Conservation (phyloP, 2,797 vertebrate genomes). For the Pelodytes ibericus region DNA sequence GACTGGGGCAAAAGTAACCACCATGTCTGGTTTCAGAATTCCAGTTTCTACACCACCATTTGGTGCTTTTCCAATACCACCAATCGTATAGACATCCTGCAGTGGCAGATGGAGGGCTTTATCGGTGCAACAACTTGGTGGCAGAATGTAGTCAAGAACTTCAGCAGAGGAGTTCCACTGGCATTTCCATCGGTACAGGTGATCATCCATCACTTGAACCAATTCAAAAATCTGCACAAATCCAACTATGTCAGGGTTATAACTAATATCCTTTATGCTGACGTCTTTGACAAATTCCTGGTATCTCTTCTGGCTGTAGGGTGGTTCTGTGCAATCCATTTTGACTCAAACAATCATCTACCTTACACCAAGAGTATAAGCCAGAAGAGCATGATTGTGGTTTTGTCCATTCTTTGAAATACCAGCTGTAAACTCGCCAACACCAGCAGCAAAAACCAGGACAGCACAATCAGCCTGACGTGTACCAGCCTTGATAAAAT, state of each 20-base stretch:
- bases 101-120: no score
- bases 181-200: conserved; percentile 86
- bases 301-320: conserved; percentile 92
- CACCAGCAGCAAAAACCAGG: conserved; percentile 91
- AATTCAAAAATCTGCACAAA: conserved; percentile 91
- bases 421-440: conserved; percentile 93
- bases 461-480: no score
- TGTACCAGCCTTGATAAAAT: conserved; percentile 93
- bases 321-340: conserved; percentile 95
- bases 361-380: conserved; percentile 94
- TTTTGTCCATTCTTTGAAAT: conserved; percentile 97
- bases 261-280: conserved; percentile 94
- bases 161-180: conserved; percentile 90
- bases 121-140: conserved; percentile 89
- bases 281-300: conserved; percentile 96
- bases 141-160: conserved; percentile 89
- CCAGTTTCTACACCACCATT: conserved; percentile 90
- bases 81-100: conserved; percentile 94
- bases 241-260: conserved; percentile 90
- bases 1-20: no score
- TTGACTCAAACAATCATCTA: conserved; percentile 93
- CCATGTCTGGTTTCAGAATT: conserved; percentile 87
- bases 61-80: conserved; percentile 91
- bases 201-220: conserved; percentile 95
- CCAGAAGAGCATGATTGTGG: conserved; percentile 93